phyloP scores from a whole-genome alignment of 2,888 invertebrate genomes.

The Boloria euphrosyne region DNA sequence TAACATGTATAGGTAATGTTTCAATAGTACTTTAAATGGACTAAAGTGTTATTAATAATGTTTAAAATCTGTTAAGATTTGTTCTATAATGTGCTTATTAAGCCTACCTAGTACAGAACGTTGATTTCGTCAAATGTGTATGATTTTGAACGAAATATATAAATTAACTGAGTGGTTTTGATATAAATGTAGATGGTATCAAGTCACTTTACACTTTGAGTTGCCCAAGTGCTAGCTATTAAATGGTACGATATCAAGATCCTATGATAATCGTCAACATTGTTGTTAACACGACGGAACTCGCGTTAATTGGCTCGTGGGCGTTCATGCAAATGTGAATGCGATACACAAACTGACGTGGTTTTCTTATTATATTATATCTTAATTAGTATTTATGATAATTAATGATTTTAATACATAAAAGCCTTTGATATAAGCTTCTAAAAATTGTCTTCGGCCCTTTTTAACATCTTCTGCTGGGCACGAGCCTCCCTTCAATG shows the following conservation, averaged over 20 bases:
- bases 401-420: background rate
- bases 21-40: too few relatives aligned
- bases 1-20: too few relatives aligned
- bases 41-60: too few relatives aligned
- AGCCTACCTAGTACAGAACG: too few relatives aligned
- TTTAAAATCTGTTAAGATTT: too few relatives aligned
- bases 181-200: constrained; percentile 18
- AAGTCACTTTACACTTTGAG: constrained; percentile 28
- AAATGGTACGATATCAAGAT: constrained; percentile 32
- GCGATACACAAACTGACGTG: constrained; percentile 17
- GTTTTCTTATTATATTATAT: constrained; percentile 7
- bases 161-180: background rate
- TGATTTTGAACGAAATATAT: background rate
- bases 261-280: constrained; percentile 29
- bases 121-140: too few relatives aligned
- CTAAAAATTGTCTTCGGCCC: too few relatives aligned
- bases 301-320: constrained; percentile 41
- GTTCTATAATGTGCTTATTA: too few relatives aligned
- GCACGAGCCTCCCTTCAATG: too few relatives aligned
- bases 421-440: too few relatives aligned
- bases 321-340: constrained; percentile 32
- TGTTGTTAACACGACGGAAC: constrained; percentile 40
- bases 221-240: constrained; percentile 25
- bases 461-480: too few relatives aligned
- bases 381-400: constrained; percentile 13